phyloP scores from a whole-genome alignment of 1,140 invertebrate genomes.

The Paraescarpia echinospica region DNA sequence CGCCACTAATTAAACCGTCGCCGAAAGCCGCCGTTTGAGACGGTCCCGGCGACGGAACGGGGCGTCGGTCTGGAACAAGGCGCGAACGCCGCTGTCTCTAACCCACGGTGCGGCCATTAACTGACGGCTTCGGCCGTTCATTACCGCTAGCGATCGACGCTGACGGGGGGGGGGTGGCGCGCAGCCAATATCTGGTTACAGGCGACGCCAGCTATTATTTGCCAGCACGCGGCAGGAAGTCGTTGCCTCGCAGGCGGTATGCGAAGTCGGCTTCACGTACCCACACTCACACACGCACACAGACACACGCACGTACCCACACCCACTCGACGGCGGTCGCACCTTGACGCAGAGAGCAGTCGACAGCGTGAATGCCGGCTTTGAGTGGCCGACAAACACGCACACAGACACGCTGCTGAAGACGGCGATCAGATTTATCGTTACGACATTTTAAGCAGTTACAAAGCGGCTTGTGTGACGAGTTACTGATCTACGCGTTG shows the following conservation, averaged over 20 bases:
- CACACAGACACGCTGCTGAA: not conserved
- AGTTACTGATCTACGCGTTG: not conserved
- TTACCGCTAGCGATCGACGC: not conserved
- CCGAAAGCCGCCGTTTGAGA: not conserved
- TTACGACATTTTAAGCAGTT: not conserved
- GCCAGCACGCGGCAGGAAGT: not conserved
- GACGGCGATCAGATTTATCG: not conserved
- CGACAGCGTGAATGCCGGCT: not conserved
- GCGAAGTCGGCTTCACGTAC: not conserved
- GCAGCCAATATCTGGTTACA: not conserved
- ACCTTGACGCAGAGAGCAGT: not conserved
- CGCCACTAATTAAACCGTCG: not conserved
- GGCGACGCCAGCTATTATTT: not conserved
- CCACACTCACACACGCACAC: too few species aligned
- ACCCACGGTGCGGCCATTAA: not conserved
- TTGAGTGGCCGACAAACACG: not conserved
- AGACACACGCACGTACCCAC: not conserved
- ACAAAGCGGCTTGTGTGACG: not conserved
- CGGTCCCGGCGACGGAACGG: not conserved
- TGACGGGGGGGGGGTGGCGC: too few species aligned
- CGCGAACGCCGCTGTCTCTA: not conserved
- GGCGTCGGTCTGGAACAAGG: not conserved
- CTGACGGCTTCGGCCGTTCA: conserved; percentile 2
- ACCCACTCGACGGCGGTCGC: not conserved
- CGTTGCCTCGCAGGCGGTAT: not conserved